Conservation (phyloP, 1,140 invertebrate genomes). For the Psilanteris sp. region DNA sequence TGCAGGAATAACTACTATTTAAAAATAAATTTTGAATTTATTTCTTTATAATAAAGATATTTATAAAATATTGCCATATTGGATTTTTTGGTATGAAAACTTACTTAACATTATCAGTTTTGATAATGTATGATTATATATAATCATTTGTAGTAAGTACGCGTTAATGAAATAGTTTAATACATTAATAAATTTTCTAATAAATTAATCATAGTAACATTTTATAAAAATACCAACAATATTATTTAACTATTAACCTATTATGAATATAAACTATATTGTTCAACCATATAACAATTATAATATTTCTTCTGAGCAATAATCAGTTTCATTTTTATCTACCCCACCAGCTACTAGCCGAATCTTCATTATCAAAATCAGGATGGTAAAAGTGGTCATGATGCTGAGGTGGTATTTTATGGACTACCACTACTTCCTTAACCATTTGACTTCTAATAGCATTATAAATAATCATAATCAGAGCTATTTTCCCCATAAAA, state of each 20-base stretch:
- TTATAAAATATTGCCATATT: no score
- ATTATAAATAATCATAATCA: slow-evolving; percentile 53
- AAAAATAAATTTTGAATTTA: no score
- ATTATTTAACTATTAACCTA: not conserved
- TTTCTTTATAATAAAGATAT: no score
- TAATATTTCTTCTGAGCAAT: not conserved
- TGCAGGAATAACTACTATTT: no score
- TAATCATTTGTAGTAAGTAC: no score
- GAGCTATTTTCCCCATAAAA: slow-evolving; percentile 42
- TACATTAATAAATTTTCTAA: no score
- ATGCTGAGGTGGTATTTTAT: slow-evolving; percentile 48
- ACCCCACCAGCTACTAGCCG: slow-evolving; percentile 31
- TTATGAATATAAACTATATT: not conserved
- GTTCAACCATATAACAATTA: not conserved
- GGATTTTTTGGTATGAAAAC: no score
- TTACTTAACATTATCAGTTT: no score
- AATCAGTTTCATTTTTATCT: slow-evolving; percentile 14
- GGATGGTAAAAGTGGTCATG: slow-evolving; percentile 48
- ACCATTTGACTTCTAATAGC: slow-evolving; percentile 31
- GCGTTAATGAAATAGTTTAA: no score
- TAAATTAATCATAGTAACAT: no score
- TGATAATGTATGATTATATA: no score
- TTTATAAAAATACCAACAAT: no score
- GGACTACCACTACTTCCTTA: slow-evolving; percentile 59
- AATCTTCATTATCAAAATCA: slow-evolving; percentile 36